Percentiles rank a stretch among this genome's conserved stretches.
Evolutionary conservation across 2,113 vertebrate species (phyloP).

Genomic region (Entosphenus tridentatus): DNA sequence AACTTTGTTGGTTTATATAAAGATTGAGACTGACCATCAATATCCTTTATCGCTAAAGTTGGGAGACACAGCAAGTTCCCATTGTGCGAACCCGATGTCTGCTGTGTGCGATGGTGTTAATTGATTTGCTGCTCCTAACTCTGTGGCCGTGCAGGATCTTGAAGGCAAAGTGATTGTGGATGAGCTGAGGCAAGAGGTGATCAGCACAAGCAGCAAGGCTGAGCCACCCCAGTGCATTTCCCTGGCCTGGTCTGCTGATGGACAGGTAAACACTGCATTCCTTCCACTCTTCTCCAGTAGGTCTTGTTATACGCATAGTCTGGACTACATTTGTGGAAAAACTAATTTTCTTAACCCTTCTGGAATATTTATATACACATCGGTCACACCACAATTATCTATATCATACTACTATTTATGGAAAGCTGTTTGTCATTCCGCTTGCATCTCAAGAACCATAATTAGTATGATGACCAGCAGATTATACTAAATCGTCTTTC

Average conservation of each 20-base stretch:
- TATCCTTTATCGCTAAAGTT: too few relatives aligned
- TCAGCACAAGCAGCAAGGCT: slow-evolving; percentile 87
- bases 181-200: slow-evolving; percentile 83
- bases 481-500: too few relatives aligned
- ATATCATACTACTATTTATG: not conserved
- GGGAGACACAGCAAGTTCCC: too few relatives aligned
- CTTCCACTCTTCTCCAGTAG: not conserved
- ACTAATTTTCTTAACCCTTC: too few relatives aligned
- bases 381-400: not conserved
- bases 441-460: not conserved
- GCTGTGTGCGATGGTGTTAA: too few relatives aligned
- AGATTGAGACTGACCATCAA: too few relatives aligned
- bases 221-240: slow-evolving; percentile 76
- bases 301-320: not conserved
- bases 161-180: slow-evolving; percentile 96
- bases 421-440: not conserved
- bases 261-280: slow-evolving; percentile 39
- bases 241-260: slow-evolving; percentile 87
- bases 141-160: slow-evolving; percentile 33
- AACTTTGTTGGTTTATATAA: too few relatives aligned
- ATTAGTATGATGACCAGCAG: not conserved
- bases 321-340: not conserved
- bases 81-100: too few relatives aligned
- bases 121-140: too few relatives aligned
- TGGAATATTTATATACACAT: not conserved